Evolutionary conservation across 2,113 vertebrate species (phyloP).

Genomic region (Bambusicola thoracicus): DNA sequence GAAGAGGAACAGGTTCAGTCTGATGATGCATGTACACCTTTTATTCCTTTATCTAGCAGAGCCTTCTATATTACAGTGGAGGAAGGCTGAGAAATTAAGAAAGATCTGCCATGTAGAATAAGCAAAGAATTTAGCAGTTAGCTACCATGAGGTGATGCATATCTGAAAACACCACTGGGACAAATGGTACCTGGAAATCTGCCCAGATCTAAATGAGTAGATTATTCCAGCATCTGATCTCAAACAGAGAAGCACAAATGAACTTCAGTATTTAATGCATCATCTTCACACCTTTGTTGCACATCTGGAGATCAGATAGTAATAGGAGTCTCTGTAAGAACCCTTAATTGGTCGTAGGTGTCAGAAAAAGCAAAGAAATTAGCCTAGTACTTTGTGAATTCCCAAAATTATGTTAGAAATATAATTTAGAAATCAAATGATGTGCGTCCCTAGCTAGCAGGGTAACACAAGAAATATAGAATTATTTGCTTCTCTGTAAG

Average conservation of each 20-base stretch:
- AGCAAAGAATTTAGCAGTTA: neutral
- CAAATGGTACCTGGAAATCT: neutral
- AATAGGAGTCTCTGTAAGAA: neutral
- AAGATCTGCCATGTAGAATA: neutral
- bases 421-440: neutral
- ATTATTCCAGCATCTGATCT: neutral
- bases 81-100: neutral
- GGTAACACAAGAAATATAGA: neutral
- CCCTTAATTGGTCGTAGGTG: neutral
- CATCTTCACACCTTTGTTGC: neutral
- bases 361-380: neutral
- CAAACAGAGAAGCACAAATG: neutral
- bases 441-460: neutral
- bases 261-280: neutral
- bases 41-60: neutral
- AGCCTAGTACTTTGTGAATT: neutral
- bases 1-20: neutral
- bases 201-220: neutral
- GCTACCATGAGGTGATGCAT: neutral
- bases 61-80: neutral
- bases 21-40: no score
- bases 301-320: neutral
- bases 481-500: neutral
- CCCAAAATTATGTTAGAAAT: fast-evolving
- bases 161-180: neutral